Base-by-base conservation (phyloP, 2,888 invertebrate genomes). In the Ypsolopha sequella region DNA sequence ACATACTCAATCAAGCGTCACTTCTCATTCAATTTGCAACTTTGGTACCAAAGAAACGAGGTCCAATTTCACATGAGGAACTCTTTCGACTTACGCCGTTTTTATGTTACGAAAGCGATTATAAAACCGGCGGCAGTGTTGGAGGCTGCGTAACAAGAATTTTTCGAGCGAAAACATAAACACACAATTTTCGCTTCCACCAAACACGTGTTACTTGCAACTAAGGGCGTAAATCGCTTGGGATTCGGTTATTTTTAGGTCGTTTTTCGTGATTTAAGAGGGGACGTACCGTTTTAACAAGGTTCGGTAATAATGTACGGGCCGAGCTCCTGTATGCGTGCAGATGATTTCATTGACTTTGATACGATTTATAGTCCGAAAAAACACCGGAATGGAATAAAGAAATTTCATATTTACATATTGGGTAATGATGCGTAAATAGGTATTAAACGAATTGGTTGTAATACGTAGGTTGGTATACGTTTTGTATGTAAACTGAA, bases 121-220 rank as follows among this genome's bases (percentile, higher is more conserved):
- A 9, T 13, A 43, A 43, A 43, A 48, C 13, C 36, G 48, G 44
- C 50, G 48, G 6, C 36, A 50, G 48, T 57, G 60, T 24, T 4
- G 4, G 57, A 60, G 60, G 62, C 63, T 55, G 62, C 62, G 65
- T 61, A 62, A 66, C 64, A 66, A 65, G 66, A 66, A 68, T 68
- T 63, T 59, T 61, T 43, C 55, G 60, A 63, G 51, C 55, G 50
- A 24, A 3, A 56, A 58, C 57, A 59, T 59, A 59, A 61, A 56
- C 65, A 64, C 59, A 59, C 63, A 60, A 68, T 65, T 65, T 62
- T 67, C 61, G 60, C 54, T 64, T 55, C 55, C 61, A 64, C 61
- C 61, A 60, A 54, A 35, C 14, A 54, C 55, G 54, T 50, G 41
- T 10, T 53, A 14, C 51, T 44, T 59, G 48, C 47, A 51, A 45